Conservation (phyloP, 2,113 vertebrate genomes). For the Elephas maximus region DNA sequence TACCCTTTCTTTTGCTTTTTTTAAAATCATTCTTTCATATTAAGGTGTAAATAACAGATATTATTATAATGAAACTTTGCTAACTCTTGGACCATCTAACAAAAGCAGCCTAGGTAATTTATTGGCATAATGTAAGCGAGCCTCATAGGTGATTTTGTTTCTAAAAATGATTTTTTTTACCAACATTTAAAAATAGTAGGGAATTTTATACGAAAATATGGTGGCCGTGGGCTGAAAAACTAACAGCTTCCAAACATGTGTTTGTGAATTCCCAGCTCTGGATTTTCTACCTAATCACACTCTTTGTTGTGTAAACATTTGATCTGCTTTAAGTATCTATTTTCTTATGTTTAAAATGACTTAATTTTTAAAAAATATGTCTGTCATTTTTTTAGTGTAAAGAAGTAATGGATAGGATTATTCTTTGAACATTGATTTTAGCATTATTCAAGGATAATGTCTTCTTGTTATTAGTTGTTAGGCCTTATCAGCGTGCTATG, state of each 20-base stretch:
- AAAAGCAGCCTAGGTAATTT: background rate
- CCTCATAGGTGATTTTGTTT: background rate
- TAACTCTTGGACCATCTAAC: background rate
- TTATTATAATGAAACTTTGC: background rate
- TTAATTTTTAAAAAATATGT: background rate
- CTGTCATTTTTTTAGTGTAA: background rate
- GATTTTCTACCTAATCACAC: background rate
- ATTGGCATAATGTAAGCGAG: background rate
- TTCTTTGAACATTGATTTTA: background rate
- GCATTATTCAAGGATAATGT: background rate
- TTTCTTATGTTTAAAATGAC: background rate
- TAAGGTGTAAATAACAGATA: background rate
- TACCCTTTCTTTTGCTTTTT: background rate
- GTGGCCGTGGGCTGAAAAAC: background rate
- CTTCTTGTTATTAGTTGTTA: background rate
- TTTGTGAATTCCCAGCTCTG: background rate
- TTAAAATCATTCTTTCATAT: background rate
- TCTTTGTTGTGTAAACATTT: background rate
- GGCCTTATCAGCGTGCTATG: background rate
- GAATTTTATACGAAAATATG: background rate
- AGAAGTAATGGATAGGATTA: background rate
- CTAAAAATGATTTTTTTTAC: background rate
- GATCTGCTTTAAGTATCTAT: background rate
- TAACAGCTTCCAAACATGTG: background rate
- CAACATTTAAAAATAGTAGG: background rate